Base-by-base conservation (phyloP, 2,888 invertebrate genomes). In the Nymphalis polychloros region DNA sequence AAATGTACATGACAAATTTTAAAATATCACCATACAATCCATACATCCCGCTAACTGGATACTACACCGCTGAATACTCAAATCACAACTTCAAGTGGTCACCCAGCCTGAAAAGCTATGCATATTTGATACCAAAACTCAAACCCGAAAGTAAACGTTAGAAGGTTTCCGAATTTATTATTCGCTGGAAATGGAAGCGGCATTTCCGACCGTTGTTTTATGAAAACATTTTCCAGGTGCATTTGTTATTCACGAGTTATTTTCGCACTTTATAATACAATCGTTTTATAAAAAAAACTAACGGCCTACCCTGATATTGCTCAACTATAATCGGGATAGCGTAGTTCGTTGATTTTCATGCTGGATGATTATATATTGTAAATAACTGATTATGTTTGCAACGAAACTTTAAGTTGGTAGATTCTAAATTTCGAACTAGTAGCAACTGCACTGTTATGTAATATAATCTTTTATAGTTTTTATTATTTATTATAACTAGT, bases 121-220 rank as follows among this genome's bases (percentile, higher is more conserved):
- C 61, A 67, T 67, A 67, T 67, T 67, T 67, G 49, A 68, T 59
- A 53, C 17, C 59, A 63, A 68, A 68, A 59, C 47, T 68, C 63
- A 31, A 61, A 69, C 63, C 63, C 55, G 55, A 63, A 63, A 68
- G 63, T 71, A 55, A 71, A 66, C 47, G 55, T 50, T 63, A 59
- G 64, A 50, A 41, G 63, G 55, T 47, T 71, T 48, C 35, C 63
- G 72, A 71, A 69, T 69, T 69, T 62, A 71, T 72, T 64, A 72
- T 69, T 59, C 46, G 48, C 46, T 64, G 67, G 20, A 57, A 59
- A 65, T 61, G 65, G 61, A 49, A 59, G 52, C 47, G 57, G 61
- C 64, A 49, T 62, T 55, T 48, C 59, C 10, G 31, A 50, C 27
- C 59, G 23, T 50, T 49, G 61, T 64, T 64, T 66, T 62, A 67